Base-by-base conservation (phyloP, 2,797 vertebrate genomes). In the Macrochelys suwanniensis region DNA sequence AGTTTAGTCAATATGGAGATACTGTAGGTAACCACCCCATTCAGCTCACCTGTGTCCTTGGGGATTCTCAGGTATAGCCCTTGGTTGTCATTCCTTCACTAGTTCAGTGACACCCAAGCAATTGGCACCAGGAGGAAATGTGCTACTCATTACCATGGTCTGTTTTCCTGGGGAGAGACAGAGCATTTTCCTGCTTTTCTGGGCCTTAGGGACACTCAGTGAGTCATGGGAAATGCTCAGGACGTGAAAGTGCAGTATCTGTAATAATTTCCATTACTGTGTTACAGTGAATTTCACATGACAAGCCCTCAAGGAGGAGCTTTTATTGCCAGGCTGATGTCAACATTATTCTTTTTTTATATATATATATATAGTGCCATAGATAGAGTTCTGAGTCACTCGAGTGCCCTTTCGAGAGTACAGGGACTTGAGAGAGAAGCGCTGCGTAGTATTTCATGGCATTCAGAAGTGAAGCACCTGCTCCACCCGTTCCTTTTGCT, bases 361-460 rank as follows among this genome's bases (percentile, higher is more conserved):
- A 47, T 19, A 47, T 47, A 7, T 49, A 10, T 49, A 10, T 12
- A 71, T 71, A 23, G 8, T 71, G 23, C 37, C 21, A 37, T 71
- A 37, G 68, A 42, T 71, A 23, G 68, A 3, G 11, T 12, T 65
- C 81, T 49, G 33, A 16, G 78, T 54, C 54, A 54, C 54, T 54
- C 8, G 0, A 37, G 1, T 77, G 45, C 2, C 9, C 9, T 65
- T 59, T 26, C 1, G 53, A 89, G 88, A 16, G 0, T 1, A 77
- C n/a, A 23, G 5, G 7, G 28, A 21, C 87, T 26, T 92, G 77
- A 89, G 37, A 1, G 37, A 1, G 10, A 19, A 85, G 76, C 0
- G 1, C 23, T 45, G 42, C 2, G 0, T 51, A 37, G 65, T 37
- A 23, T 51, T 91, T 89, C 83, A 10, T 1, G 2, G 42, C 71